Percentiles rank a stretch among this genome's conserved stretches.
These are phyloP conservation scores for Sclerodermus sp. DNA, from an alignment of 2,888 invertebrate genomes.

Conservation along the genomic window DNA sequence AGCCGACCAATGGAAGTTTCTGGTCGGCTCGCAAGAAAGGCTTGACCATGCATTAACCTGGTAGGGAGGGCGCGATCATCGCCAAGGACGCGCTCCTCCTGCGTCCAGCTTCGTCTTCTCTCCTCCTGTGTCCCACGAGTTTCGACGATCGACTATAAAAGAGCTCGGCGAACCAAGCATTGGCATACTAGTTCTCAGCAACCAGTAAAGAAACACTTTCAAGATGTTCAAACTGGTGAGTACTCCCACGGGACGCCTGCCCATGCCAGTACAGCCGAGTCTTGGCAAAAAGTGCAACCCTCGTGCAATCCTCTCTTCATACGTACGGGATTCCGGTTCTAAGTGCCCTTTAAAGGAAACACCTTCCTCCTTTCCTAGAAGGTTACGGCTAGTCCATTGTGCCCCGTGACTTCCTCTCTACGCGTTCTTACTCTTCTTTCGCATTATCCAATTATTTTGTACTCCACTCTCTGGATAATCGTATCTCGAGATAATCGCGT, in stretches of 20 bases:
- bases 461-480: too few species aligned
- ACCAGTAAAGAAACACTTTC: constrained; percentile 17
- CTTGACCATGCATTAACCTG: constrained; percentile 27
- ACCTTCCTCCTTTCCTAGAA: too few species aligned
- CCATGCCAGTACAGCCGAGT: too few species aligned
- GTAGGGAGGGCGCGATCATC: constrained; percentile 17
- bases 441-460: too few species aligned
- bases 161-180: constrained; percentile 2
- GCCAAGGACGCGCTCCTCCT: constrained; percentile 15
- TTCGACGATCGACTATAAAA: constrained; percentile 14
- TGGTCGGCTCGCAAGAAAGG: constrained; percentile 21
- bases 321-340: too few species aligned
- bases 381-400: too few species aligned
- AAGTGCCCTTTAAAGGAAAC: too few species aligned
- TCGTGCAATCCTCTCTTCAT: too few species aligned
- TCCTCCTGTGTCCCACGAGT: constrained; percentile 7
- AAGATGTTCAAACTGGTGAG: constrained; percentile 39
- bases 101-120: constrained; percentile 11
- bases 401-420: too few species aligned
- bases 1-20: constrained; percentile 27
- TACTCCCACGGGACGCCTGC: constrained; percentile 3
- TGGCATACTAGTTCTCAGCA: constrained; percentile 18
- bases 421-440: too few species aligned
- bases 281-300: too few species aligned
- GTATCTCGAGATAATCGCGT: too few species aligned